phyloP scores from a whole-genome alignment of 1,140 invertebrate species.

The Drosophila tani region DNA sequence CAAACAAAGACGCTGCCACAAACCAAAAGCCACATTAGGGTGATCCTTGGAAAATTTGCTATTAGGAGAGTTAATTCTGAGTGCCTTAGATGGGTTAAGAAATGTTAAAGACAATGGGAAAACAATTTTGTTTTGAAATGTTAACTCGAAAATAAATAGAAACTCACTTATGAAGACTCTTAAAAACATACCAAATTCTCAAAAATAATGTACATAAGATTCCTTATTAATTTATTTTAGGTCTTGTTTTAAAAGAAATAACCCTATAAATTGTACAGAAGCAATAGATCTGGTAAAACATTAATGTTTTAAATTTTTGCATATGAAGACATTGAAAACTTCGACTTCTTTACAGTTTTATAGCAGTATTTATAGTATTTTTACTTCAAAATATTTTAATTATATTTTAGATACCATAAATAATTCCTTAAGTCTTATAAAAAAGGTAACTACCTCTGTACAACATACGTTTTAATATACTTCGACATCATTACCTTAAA shows the following conservation, averaged over 20 bases:
- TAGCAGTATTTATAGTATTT: too few species aligned
- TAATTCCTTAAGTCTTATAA: not conserved
- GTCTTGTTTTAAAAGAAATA: too few species aligned
- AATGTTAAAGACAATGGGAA: not conserved
- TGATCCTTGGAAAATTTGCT: not conserved
- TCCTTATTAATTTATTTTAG: too few species aligned
- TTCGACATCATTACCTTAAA: not conserved
- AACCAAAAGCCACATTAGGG: slow-evolving; percentile 13
- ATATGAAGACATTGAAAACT: too few species aligned
- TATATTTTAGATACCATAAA: not conserved
- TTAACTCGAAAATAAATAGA: too few species aligned
- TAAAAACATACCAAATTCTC: too few species aligned
- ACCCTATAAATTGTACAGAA: too few species aligned
- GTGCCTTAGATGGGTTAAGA: not conserved
- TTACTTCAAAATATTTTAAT: not conserved
- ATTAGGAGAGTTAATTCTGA: not conserved
- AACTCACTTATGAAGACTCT: too few species aligned
- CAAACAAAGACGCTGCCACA: slow-evolving; percentile 20
- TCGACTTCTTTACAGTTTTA: too few species aligned
- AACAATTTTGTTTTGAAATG: not conserved
- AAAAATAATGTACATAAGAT: too few species aligned
- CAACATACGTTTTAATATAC: not conserved
- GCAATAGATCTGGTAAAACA: too few species aligned
- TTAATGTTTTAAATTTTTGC: too few species aligned
- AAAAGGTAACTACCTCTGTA: not conserved